A percentile compares a stretch with the other conserved stretches of the same genome.
phyloP scores from a whole-genome alignment of 2,113 vertebrate species.

The Empidonax alnorum region DNA sequence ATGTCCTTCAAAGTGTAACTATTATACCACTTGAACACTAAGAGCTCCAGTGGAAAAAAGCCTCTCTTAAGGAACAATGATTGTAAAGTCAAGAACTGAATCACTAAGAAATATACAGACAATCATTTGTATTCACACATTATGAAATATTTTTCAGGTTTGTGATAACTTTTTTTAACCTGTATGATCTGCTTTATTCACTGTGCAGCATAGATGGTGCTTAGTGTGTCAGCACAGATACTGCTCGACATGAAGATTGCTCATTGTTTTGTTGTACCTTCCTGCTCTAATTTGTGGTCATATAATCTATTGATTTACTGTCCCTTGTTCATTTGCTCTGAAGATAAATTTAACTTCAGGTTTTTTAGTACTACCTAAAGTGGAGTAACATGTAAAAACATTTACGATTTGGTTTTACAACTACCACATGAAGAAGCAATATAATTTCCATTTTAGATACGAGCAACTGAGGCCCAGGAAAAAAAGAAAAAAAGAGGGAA shows the following conservation, averaged over 20 bases:
- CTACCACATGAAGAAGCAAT: not conserved
- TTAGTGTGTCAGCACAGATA: not conserved
- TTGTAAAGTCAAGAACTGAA: not conserved
- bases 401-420: not conserved
- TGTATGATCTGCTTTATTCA: not conserved
- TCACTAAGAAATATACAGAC: not conserved
- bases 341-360: not conserved
- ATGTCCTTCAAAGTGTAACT: not conserved
- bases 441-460: not conserved
- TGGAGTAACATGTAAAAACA: not conserved
- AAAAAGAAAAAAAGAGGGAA: accelerated
- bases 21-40: not conserved
- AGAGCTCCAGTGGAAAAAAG: not conserved
- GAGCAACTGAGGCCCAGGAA: not conserved
- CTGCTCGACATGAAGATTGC: not conserved
- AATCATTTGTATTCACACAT: not conserved
- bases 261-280: not conserved
- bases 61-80: not conserved
- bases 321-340: not conserved
- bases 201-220: not conserved
- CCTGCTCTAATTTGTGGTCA: not conserved
- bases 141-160: not conserved
- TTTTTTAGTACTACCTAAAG: not conserved
- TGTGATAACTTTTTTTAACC: not conserved
- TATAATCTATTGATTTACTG: not conserved